Base-by-base conservation (phyloP, 1,140 invertebrate genomes). In the Dendroctonus valens region DNA sequence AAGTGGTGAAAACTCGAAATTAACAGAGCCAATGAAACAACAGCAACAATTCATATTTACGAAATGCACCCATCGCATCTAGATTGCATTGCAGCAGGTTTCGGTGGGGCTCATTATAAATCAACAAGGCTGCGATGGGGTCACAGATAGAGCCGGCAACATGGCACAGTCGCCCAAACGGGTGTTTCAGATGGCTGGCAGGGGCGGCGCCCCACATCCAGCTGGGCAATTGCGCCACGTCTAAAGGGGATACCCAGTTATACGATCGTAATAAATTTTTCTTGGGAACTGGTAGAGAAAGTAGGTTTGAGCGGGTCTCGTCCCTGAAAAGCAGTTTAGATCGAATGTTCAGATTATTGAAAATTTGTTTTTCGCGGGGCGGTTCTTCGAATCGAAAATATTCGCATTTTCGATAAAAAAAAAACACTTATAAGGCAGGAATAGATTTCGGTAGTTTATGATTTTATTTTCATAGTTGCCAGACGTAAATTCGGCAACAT, bases 51-150 rank as follows among this genome's bases (percentile, higher is more conserved):
- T 55, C 41, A 38, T 40, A 55, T 55, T 55, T 64, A 55, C 12
- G 9, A 44, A 68, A 62, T 57, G 70, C 70, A 61, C 65, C 60
- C 63, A 68, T 53, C 63, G 70, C 70, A 41, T 64, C 26, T 11
- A 40, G 26, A 26, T 26, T 26, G 49, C 53, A 55, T 65, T 41
- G 62, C 44, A 69, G 68, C 64, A 70, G 68, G 68, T 70, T 73
- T 67, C 53, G 68, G 7, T 55, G 26, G 42, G 42, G 8, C 74
- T 76, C 74, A 74, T 75, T 76, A 73, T 76, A 76, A 75, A 76
- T 76, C 74, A 76, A 75, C 65, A 71, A 71, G 68, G 70, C 64
- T 59, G 72, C 69, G 60, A 41, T 46, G 48, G n/a, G n/a, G 73
- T 75, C 72, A 75, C 75, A 70, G 71, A 74, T 37, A 40, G 39